phyloP scores from a whole-genome alignment of 2,797 vertebrate species.

The Macropus fuliginosus region DNA sequence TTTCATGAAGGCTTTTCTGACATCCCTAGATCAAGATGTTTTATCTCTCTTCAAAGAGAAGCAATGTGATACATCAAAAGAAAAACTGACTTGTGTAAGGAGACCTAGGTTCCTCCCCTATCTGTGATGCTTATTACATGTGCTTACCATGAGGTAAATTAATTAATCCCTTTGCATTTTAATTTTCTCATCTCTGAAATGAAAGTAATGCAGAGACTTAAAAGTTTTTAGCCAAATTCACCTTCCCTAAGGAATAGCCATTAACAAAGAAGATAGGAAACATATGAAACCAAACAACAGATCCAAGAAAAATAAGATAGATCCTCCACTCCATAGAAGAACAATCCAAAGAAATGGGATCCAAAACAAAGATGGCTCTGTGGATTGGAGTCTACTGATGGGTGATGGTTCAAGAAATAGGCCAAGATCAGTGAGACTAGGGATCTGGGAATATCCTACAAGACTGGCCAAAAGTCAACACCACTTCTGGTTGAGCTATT shows the following conservation, averaged over 20 bases:
- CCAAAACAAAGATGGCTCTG: background rate
- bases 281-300: background rate
- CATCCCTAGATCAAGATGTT: background rate
- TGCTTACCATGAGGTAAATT: background rate
- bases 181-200: background rate
- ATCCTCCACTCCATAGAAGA: background rate
- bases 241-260: background rate
- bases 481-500: background rate
- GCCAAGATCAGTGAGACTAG: background rate
- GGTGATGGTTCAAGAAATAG: background rate
- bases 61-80: background rate
- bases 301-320: background rate
- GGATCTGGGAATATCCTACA: background rate
- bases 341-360: background rate
- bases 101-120: background rate
- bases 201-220: background rate
- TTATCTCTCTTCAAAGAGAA: background rate
- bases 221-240: background rate
- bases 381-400: background rate
- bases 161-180: background rate
- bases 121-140: background rate
- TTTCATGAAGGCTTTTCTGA: background rate
- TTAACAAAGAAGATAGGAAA: background rate
- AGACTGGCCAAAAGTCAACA: background rate
- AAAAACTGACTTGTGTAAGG: background rate